Base-by-base conservation (phyloP, 1,140 invertebrate genomes). In the Drosophila littoralis region DNA sequence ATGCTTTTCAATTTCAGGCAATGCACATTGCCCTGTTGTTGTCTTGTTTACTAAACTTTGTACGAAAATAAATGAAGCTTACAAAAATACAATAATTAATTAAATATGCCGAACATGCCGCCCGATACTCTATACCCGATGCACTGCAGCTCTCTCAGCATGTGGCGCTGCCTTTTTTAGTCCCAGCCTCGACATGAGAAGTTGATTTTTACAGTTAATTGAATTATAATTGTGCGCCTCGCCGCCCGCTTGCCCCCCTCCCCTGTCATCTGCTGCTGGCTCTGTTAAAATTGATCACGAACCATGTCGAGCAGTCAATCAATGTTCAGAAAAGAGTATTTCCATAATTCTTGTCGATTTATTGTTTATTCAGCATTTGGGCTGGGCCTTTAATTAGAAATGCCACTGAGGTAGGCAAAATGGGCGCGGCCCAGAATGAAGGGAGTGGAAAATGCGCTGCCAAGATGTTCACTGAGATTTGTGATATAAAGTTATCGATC, bases 301-400 rank as follows among this genome's bases (percentile, higher is more conserved):
- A 42, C 69, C 81, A 85, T 85, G 77, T 85, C 82, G 81, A 80
- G 79, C 82, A 86, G 82, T 86, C 82, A 86, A 88, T 86, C 83
- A 86, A 71, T 77, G 57, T 45, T 60, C 50, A 32, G 79, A 55
- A 51, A 68, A 66, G 64, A 66, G 64, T 66, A 78, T 86, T 72
- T 86, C 63, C 82, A 86, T 81, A 84, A 54, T 54, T 65, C 28
- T 17, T 48, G 61, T 67, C 48, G 57, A 45, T 67, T 63, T 28
- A 28, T 28, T 77, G 57, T 67, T 45, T 78, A 46, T 68, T 42
- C 46, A 13, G 8, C 32, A 28, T 17, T 38, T 61, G 51, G 50
- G 38, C 7, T 22, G 10, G 69, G 73, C 65, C 35, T 46, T 69
- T 75, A 32, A 88, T 82, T 79, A 55, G 28, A 55, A 70, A 77